phyloP scores from a whole-genome alignment of 2,888 invertebrate species.

The Ptychoptera contaminata region DNA sequence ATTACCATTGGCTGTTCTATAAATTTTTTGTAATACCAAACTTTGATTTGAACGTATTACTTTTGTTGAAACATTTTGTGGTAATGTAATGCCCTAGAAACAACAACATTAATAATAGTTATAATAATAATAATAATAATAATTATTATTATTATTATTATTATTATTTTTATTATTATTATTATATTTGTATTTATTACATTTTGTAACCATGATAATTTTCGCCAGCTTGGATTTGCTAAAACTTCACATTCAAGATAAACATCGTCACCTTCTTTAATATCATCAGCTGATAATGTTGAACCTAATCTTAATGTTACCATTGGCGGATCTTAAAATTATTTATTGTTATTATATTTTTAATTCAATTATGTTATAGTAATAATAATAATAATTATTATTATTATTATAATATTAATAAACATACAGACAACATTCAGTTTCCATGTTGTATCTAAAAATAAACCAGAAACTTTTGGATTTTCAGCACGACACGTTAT shows the following conservation, averaged over 20 bases:
- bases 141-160: neutral
- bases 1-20: constrained; percentile 57
- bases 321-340: constrained; percentile 53
- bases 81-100: constrained; percentile 48
- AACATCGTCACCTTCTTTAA: constrained; percentile 73
- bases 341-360: too few relatives aligned
- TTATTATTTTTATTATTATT: neutral
- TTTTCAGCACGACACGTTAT: constrained; percentile 71
- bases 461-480: constrained; percentile 61
- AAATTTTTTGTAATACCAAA: constrained; percentile 68
- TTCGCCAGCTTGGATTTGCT: constrained; percentile 59
- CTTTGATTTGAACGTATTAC: constrained; percentile 76
- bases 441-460: constrained; percentile 59
- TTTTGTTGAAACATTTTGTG: constrained; percentile 63
- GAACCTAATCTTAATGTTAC: constrained; percentile 58
- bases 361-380: too few relatives aligned
- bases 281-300: constrained; percentile 61
- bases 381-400: neutral
- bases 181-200: constrained; percentile 34
- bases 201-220: constrained; percentile 63
- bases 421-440: constrained; percentile 72
- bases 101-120: neutral
- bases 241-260: constrained; percentile 74
- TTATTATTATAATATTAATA: neutral
- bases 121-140: neutral